These are phyloP conservation scores for Caenorhabditis sp. DNA, from an alignment of 2,888 invertebrate genomes.

Conservation along the genomic window DNA sequence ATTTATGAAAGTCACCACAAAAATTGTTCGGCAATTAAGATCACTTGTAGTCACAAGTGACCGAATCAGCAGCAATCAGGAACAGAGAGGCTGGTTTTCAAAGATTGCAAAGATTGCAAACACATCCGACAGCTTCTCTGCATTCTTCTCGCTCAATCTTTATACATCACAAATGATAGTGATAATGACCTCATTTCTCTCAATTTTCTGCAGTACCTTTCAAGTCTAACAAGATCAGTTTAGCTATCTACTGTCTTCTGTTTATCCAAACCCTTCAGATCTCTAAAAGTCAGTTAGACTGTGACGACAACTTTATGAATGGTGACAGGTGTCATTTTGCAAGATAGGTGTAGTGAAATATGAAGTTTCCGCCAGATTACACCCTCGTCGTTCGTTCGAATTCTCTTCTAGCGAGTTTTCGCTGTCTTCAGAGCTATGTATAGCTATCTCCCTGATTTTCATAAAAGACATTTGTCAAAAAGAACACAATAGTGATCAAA, in stretches of 20 bases:
- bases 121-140: neutral
- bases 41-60: neutral
- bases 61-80: constrained; percentile 9
- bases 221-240: neutral
- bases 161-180: neutral
- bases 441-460: too few species aligned
- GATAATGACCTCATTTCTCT: constrained; percentile 3
- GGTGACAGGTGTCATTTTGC: constrained; percentile 1
- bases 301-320: too few species aligned
- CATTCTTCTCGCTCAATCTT: constrained; percentile 1
- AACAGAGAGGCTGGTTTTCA: constrained; percentile 26
- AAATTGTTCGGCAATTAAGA: neutral
- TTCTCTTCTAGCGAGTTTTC: too few species aligned
- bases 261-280: neutral
- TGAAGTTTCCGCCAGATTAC: neutral
- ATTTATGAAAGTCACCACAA: constrained; percentile 45
- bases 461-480: constrained; percentile 2
- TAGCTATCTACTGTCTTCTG: too few species aligned
- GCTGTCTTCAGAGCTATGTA: constrained; percentile 2
- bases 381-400: too few species aligned
- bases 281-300: neutral
- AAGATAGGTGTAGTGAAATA: constrained; percentile 14
- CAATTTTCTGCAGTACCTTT: neutral
- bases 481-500: constrained; percentile 5
- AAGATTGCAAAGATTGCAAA: too few species aligned